phyloP scores from a whole-genome alignment of 1,140 invertebrate species.

The Drosophila sp. region DNA sequence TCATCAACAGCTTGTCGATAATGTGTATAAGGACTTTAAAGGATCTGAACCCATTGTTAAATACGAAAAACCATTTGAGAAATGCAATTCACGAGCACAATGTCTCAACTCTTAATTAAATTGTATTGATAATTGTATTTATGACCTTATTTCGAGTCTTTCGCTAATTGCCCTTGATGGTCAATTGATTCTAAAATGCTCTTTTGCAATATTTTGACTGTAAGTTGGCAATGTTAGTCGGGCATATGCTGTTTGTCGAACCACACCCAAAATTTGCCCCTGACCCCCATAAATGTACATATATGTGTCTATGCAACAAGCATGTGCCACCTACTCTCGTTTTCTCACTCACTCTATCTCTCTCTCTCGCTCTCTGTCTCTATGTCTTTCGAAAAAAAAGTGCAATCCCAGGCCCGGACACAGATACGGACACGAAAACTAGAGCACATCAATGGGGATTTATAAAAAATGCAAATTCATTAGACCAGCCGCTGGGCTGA shows the following conservation, averaged over 20 bases:
- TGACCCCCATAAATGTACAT: not conserved
- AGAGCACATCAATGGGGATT: slow-evolving; percentile 79
- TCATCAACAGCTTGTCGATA: no score
- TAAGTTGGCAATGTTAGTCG: not conserved
- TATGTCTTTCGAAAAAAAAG: slow-evolving; percentile 29
- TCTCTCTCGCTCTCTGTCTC: not conserved
- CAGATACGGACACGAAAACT: slow-evolving; percentile 43
- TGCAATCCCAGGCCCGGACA: slow-evolving; percentile 53
- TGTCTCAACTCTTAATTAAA: no score
- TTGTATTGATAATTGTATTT: no score
- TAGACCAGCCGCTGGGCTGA: slow-evolving; percentile 46
- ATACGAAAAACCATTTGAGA: no score
- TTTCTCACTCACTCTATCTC: no score
- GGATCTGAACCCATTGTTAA: no score
- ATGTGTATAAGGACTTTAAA: no score
- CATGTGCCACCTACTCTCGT: not conserved
- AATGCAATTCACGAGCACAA: no score
- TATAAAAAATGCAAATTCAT: slow-evolving; percentile 81
- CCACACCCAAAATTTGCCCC: slow-evolving; percentile 14
- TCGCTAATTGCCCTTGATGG: no score
- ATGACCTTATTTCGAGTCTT: no score
- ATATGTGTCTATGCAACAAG: slow-evolving; percentile 7
- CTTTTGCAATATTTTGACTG: no score
- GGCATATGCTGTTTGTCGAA: not conserved
- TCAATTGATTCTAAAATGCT: no score